Evolutionary conservation across 2,888 invertebrate species (phyloP), one percentile per base, ranked within the genome.

Genomic region (Caenorhabditis sp.): DNA sequence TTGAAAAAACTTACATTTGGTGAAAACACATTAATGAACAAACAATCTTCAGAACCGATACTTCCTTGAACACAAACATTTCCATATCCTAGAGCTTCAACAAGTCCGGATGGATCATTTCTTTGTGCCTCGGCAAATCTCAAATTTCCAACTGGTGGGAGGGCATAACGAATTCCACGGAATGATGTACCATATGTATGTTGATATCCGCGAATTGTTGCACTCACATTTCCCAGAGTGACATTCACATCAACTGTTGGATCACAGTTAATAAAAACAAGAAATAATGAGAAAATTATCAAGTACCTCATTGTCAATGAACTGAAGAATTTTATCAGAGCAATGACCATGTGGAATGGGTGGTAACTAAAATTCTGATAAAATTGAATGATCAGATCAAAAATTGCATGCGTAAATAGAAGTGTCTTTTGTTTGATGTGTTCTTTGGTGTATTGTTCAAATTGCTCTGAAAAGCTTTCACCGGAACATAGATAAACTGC

Each of bases 151-250:
- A 70, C 23, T 26, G 78, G 78, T 36, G 75, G 50, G 23, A 54
- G 50, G 23, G 78, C 78, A 60, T 73, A 78, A 8, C 63, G 70
- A 49, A 78, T 76, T 50, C 78, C 78, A 59, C 75, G 70, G 59
- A 71, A 78, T 0, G 76, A 72, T 17, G 56, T 59, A 49, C 78
- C 78, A 63, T 78, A 72, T 8, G 68, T 17, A 38, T 75, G 78
- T 49, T 69, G 27, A 49, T 64, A 64, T 23, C 77, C 75, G 67
- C 75, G 25, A 21, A 75, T 75, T n/a, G 70, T 75, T 0, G 75
- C 75, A 56, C 64, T 27, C 17, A 64, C 70, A 57, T 54, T 68
- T 27, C 49, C 43, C 8, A 61, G 62, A 0, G 17, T 27, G 5
- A 75, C 62, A 20, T 50, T 63, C 0, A 75, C 70, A 63, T 75